Percentiles rank a stretch among this genome's conserved stretches.
phyloP scores from a whole-genome alignment of 2,797 vertebrate genomes.

The Morus bassanus region DNA sequence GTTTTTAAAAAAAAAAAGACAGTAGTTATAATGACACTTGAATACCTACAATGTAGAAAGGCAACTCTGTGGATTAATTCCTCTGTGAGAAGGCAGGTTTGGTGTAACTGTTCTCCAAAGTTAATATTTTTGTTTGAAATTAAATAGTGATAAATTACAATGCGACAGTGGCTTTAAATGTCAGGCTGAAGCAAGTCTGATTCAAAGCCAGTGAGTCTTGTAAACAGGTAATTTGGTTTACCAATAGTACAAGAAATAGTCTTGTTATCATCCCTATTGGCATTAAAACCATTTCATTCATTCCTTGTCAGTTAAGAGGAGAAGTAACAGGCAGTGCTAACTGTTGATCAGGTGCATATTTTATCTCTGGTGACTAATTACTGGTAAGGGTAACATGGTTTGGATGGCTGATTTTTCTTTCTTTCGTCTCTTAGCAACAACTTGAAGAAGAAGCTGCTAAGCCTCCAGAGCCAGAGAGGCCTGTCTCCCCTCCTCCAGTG shows the following conservation, averaged over 20 bases:
- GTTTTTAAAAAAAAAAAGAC: neutral
- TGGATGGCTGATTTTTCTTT: constrained; percentile 68
- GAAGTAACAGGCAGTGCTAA: neutral
- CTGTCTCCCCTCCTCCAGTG: constrained; percentile 95
- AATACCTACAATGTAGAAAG: neutral
- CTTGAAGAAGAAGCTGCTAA: constrained; percentile 98
- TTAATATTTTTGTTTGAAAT: constrained; percentile 3
- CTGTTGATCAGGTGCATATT: constrained; percentile 23
- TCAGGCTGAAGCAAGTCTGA: neutral
- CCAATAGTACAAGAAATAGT: neutral
- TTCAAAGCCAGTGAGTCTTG: neutral
- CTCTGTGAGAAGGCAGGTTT: neutral
- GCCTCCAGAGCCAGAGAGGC: constrained; percentile 95
- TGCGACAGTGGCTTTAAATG: neutral
- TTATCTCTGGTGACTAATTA: constrained; percentile 63
- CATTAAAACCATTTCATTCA: constrained; percentile 8
- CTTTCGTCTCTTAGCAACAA: constrained; percentile 93
- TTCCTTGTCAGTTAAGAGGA: neutral
- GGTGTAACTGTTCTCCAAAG: neutral
- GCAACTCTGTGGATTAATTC: neutral
- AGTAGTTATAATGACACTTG: neutral
- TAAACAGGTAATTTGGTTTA: neutral
- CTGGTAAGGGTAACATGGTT: constrained; percentile 31
- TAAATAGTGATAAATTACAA: neutral
- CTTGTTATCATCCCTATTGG: neutral